phyloP scores from a whole-genome alignment of 1,140 invertebrate species.

The Heliconius himera region DNA sequence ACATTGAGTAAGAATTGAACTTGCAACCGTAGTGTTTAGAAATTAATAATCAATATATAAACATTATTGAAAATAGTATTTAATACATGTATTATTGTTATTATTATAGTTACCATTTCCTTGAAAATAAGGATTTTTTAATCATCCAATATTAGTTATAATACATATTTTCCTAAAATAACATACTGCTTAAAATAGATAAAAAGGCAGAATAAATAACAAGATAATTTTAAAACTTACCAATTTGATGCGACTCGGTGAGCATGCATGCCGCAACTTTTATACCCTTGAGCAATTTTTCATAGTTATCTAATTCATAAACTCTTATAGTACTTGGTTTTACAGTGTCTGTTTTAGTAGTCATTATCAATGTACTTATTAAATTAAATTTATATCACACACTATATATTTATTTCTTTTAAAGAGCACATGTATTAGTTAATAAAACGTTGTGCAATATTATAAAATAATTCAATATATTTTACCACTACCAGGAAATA shows the following conservation, averaged over 20 bases:
- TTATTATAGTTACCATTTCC: no score
- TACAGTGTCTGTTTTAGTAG: constrained; percentile 57
- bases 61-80: no score
- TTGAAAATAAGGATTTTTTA: no score
- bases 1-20: no score
- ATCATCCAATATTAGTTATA: no score
- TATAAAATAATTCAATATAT: neutral
- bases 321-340: constrained; percentile 78
- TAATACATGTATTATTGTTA: no score
- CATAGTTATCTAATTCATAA: constrained; percentile 81
- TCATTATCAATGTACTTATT: constrained; percentile 45
- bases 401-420: neutral
- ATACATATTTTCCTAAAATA: no score
- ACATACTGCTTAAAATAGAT: no score
- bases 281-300: constrained; percentile 81
- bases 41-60: no score
- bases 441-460: neutral
- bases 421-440: neutral
- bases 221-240: constrained; percentile 53
- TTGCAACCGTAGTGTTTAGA: no score
- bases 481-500: neutral
- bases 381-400: constrained; percentile 4
- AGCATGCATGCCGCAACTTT: constrained; percentile 84
- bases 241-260: constrained; percentile 76
- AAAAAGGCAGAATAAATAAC: no score